Base-by-base conservation (phyloP, 2,888 invertebrate species). In the Protophormia terraenovae region DNA sequence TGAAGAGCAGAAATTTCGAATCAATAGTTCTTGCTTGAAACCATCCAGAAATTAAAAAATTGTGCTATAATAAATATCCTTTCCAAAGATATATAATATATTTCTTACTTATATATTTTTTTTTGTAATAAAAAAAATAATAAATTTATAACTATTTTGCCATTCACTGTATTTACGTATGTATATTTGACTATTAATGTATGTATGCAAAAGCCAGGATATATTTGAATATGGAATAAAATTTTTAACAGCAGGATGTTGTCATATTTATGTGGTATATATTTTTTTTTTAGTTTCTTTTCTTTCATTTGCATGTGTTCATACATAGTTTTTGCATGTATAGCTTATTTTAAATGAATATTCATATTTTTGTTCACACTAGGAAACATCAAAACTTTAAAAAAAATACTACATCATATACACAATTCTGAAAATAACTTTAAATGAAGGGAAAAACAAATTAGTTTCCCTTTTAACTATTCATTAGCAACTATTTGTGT, bases 181-280 rank as follows among this genome's bases (percentile, higher is more conserved):
- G 29, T 71, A 45, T 58, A 47, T 50, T 22, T 14, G 12, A 10
- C 22, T 71, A 27, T 35, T 47, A 45, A 50, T 62, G 8, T 19
- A 2, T 67, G 50, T 35, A 24, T 62, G 22, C 4, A 1, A 14
- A 35, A 22, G 27, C 41, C 35, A 22, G 53, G 16, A 64, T 55
- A 41, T 35, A 69, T 76, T 82, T 82, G 76, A 53, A 82, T 71
- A 62, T 62, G 35, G n/a, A 55, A 69, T 60, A 47, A 38, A 22
- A 62, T 71, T 76, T 60, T 69, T 62, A 84, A 60, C 84, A 80
- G 47, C 80, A 76, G 84, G 80, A 76, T 76, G 80, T 80, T 80
- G 84, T 76, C 76, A 80, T 76, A 84, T 84, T 72, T 80, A 72
- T 71, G 71, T 76, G 58, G 29, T 53, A 50, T 14, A 71, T n/a